Evolutionary conservation across 1,140 invertebrate species (phyloP), one percentile per base, ranked within the genome.

Genomic region (Aphelinus atriplicis): DNA sequence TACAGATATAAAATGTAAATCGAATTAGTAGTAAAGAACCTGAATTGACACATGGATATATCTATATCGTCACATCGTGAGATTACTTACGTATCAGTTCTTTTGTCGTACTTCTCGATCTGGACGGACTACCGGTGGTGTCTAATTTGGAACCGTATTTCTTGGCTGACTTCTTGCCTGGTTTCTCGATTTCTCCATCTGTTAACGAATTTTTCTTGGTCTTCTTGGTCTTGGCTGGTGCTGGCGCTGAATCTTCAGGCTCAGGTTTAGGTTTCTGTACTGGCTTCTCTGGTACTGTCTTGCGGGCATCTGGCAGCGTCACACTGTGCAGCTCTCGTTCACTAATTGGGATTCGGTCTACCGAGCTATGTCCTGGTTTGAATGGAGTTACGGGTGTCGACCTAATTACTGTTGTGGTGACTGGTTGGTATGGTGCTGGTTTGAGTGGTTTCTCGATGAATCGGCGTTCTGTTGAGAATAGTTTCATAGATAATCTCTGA

Each of bases 31-130:
- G 57, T 53, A 48, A 53, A 47, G 55, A 74, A 71, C 69, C 7
- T 26, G 62, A 66, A 70, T 78, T 78, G 47, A 63, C 66, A 70
- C 10, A 67, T 55, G 10, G n/a, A 63, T 67, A 72, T 51, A 46
- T 26, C 26, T 26, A 26, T 26, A 26, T 26, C 26, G 26, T 26
- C 26, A 26, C 26, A 26, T 26, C 26, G 26, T 53, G 51, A 43
- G 42, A 63, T 47, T 43, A 64, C 93, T 90, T 90, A 96, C 95
- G 89, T 82, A 95, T 92, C 76, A 97, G 87, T 89, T 97, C 96
- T 89, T 96, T 97, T 1, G 96, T 97, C 43, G 95, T 91, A 84
- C 93, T 96, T 78, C 96, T 92, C 7, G 95, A 97, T 85, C 96
- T 90, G 82, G 94, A 89, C 79, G 94, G 89, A 86, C 92, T 93